phyloP scores from a whole-genome alignment of 92 coral and sea anemone genomes.

The Micromussa lordhowensis region DNA sequence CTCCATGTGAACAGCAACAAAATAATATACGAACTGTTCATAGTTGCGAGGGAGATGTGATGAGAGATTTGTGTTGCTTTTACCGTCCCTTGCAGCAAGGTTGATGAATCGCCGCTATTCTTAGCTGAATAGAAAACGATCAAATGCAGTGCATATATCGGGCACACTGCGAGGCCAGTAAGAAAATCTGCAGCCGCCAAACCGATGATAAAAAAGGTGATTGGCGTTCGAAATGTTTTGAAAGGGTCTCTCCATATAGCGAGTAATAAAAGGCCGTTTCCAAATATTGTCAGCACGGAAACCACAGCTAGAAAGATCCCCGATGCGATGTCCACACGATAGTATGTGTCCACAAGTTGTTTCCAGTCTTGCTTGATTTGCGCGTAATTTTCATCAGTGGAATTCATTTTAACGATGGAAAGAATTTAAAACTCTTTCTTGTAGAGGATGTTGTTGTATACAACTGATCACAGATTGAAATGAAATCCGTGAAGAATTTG shows the following conservation, averaged over 20 bases:
- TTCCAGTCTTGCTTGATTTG: neutral
- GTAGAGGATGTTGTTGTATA: neutral
- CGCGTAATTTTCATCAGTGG: neutral
- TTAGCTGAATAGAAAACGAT: constrained; percentile 6
- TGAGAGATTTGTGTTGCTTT: constrained; percentile 1
- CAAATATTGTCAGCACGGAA: constrained; percentile 38
- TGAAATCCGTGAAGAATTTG: neutral
- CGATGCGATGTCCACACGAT: constrained; percentile 7
- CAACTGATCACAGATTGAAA: neutral
- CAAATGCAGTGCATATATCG: constrained; percentile 17
- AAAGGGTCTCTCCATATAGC: constrained; percentile 74
- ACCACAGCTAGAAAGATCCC: constrained; percentile 45
- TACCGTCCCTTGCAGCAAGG: neutral
- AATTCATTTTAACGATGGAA: neutral
- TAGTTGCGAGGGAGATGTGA: neutral
- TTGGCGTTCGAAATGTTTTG: constrained; percentile 59
- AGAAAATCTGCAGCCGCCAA: constrained; percentile 67
- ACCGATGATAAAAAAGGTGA: constrained; percentile 61
- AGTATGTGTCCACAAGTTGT: constrained; percentile 14
- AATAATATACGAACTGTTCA: constrained; percentile 42
- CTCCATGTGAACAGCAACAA: constrained; percentile 30
- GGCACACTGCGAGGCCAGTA: constrained; percentile 55
- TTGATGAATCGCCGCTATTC: neutral
- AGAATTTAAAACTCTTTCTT: neutral
- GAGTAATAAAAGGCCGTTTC: constrained; percentile 63